These are phyloP conservation scores for Acomys russatus DNA, from an alignment of 2,797 vertebrate species.

Conservation along the genomic window DNA sequence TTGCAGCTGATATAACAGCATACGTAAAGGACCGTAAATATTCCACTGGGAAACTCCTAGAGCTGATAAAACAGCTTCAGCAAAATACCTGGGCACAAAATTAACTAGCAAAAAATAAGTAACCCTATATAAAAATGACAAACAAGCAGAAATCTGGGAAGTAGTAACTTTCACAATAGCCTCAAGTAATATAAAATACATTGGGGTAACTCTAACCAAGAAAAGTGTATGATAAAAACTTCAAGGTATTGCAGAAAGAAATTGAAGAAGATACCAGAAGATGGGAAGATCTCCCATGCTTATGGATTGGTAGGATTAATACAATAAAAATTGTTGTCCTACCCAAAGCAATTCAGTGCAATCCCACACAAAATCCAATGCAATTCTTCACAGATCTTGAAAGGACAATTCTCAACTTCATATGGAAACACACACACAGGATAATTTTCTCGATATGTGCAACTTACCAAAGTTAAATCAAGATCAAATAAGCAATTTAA, in stretches of 20 bases:
- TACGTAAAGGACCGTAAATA: neutral
- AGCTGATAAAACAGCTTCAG: neutral
- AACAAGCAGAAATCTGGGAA: neutral
- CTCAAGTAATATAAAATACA: neutral
- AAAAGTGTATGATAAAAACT: neutral
- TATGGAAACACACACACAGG: neutral
- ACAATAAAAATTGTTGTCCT: neutral
- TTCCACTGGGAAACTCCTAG: neutral
- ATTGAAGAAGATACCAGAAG: neutral
- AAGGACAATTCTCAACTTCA: neutral
- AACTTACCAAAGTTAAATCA: too few species aligned
- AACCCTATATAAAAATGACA: neutral
- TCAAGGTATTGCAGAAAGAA: neutral
- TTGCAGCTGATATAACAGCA: neutral
- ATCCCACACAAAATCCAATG: neutral
- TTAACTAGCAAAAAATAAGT: neutral
- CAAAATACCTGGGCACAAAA: neutral
- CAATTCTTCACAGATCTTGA: neutral
- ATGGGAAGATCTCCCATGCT: neutral
- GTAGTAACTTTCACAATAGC: neutral
- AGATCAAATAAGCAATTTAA: too few species aligned
- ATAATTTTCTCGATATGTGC: too few species aligned
- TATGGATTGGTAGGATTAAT: neutral
- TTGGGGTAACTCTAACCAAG: neutral
- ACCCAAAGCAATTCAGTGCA: neutral